phyloP scores from a whole-genome alignment of 2,888 invertebrate species.

The Hypolimnas misippus region DNA sequence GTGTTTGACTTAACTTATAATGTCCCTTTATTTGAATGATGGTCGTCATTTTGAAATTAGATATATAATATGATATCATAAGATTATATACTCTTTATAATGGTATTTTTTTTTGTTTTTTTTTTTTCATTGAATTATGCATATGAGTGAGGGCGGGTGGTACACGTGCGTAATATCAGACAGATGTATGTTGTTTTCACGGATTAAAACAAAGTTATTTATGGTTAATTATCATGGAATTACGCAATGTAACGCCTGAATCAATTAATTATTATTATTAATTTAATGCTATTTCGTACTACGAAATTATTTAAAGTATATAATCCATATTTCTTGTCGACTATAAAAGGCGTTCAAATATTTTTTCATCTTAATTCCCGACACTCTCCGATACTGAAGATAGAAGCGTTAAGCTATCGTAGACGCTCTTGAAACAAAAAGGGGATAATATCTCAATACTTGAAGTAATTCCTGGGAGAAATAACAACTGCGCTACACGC shows the following conservation, averaged over 20 bases:
- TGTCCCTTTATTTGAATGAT: constrained; percentile 3
- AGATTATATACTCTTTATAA: not conserved
- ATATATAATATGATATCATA: not conserved
- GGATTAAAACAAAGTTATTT: no score
- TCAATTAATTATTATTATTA: no score
- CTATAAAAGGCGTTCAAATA: not conserved
- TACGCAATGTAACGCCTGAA: no score
- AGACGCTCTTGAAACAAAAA: not conserved
- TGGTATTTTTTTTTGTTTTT: not conserved
- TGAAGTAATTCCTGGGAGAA: not conserved
- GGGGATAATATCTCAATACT: constrained; percentile 5
- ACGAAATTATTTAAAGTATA: no score
- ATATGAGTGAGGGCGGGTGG: no score
- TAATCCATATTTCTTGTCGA: not conserved
- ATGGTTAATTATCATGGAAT: no score
- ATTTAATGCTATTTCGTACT: no score
- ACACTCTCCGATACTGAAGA: not conserved
- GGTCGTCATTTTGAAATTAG: not conserved
- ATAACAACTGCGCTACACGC: not conserved
- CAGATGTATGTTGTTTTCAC: no score
- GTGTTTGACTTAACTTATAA: constrained; percentile 11
- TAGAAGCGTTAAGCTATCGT: not conserved
- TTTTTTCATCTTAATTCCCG: not conserved
- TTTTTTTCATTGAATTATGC: no score
- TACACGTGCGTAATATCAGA: no score